phyloP scores from a whole-genome alignment of 1,140 invertebrate species.

The Centruroides sculpturatus region DNA sequence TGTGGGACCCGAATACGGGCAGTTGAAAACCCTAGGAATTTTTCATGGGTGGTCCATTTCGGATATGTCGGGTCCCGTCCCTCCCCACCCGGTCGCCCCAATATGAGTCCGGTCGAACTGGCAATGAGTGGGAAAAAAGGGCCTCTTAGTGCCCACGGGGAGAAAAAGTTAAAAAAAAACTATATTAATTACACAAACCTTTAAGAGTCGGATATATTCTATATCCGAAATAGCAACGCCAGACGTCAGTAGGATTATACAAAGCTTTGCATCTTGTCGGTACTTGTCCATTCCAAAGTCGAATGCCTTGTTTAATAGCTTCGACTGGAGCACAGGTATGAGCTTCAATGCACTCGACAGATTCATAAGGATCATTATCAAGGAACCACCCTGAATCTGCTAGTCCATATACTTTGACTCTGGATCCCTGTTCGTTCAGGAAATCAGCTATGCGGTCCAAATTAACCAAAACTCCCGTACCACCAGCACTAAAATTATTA shows the following conservation, averaged over 20 bases:
- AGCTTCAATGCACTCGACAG: conserved; percentile 28
- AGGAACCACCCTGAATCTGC: conserved; percentile 90
- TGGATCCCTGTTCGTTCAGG: conserved; percentile 39
- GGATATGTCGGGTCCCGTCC: too few relatives aligned
- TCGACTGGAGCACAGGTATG: conserved; percentile 40
- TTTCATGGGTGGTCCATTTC: too few relatives aligned
- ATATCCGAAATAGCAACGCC: conserved; percentile 86
- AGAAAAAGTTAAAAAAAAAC: conserved; percentile 2
- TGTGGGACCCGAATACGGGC: too few relatives aligned
- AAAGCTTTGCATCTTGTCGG: conserved; percentile 52
- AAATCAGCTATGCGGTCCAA: conserved; percentile 57
- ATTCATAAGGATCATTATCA: conserved; percentile 55
- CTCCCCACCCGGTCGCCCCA: too few relatives aligned
- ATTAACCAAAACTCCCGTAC: conserved; percentile 79
- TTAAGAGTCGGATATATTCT: conserved; percentile 70
- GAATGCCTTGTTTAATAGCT: conserved; percentile 49
- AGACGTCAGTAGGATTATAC: conserved; percentile 51
- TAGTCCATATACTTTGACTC: conserved; percentile 58
- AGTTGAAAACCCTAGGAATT: too few relatives aligned
- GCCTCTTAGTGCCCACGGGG: not conserved
- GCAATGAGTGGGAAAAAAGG: too few relatives aligned
- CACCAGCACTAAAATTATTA: conserved; percentile 58
- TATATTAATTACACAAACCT: conserved; percentile 36
- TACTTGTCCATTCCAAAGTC: conserved; percentile 63
- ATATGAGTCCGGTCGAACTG: too few relatives aligned